Conservation (phyloP, 2,888 invertebrate species). For the Hoplodrina blanda region DNA sequence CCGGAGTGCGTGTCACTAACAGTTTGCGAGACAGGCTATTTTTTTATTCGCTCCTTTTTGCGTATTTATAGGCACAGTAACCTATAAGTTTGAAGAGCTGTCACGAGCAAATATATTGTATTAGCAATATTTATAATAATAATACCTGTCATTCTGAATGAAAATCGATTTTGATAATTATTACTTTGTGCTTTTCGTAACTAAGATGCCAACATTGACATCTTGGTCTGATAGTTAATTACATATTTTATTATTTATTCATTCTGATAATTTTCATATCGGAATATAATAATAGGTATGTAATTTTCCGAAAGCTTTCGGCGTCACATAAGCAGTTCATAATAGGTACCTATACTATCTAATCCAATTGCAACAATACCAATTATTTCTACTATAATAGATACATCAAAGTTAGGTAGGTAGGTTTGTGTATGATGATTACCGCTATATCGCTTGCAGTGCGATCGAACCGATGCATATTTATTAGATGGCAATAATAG, state of each 20-base stretch:
- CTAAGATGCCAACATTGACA: no score
- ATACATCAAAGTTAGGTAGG: not conserved
- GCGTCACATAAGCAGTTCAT: no score
- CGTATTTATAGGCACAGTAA: conserved; percentile 11
- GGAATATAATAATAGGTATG: no score
- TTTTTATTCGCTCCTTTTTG: conserved; percentile 27
- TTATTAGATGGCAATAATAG: conserved; percentile 5
- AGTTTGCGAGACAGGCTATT: conserved; percentile 20
- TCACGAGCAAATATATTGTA: conserved; percentile 10
- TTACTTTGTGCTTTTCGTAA: not conserved
- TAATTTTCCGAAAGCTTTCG: no score
- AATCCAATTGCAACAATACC: no score
- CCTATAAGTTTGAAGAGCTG: conserved; percentile 1
- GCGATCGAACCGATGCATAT: conserved; percentile 1
- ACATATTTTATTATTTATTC: no score
- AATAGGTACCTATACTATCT: no score
- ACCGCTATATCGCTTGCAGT: not conserved
- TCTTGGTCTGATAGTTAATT: no score
- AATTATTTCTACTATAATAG: not conserved
- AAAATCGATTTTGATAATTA: not conserved
- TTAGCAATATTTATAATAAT: not conserved
- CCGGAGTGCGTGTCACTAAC: conserved; percentile 37
- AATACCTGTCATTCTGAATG: no score
- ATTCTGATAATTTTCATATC: no score
- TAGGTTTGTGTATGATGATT: not conserved